Percentiles rank a stretch among this genome's conserved stretches.
Evolutionary conservation across 1,140 invertebrate genomes (phyloP).

Genomic region (Drosophila triauraria): DNA sequence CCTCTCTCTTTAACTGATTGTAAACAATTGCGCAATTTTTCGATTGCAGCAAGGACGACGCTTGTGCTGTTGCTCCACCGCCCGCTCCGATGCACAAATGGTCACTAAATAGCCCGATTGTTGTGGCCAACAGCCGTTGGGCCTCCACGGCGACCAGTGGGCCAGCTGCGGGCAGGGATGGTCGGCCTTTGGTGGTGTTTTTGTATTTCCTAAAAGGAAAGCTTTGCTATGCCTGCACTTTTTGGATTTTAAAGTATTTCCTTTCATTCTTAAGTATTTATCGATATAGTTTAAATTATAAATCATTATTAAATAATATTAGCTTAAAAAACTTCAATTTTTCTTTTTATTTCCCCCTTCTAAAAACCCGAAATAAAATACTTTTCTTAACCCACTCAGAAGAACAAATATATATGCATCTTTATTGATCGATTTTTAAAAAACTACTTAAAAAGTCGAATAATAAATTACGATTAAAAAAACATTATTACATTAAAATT

Average conservation of each 20-base stretch:
- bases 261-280: no score
- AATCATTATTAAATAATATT: no score
- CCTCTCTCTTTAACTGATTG: conserved; percentile 30
- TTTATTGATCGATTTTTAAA: conserved; percentile 77
- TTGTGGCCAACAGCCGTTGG: conserved; percentile 46
- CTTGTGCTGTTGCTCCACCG: conserved; percentile 43
- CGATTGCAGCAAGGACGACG: conserved; percentile 34
- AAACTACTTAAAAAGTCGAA: conserved; percentile 75
- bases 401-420: conserved; percentile 81
- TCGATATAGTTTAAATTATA: neutral
- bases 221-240: conserved; percentile 14
- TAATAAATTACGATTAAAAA: conserved; percentile 68
- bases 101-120: conserved; percentile 56
- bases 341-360: neutral
- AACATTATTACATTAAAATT: conserved; percentile 59
- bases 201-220: neutral
- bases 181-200: conserved; percentile 20
- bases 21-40: conserved; percentile 68
- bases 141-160: conserved; percentile 26
- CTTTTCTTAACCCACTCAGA: conserved; percentile 76
- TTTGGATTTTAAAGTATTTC: neutral
- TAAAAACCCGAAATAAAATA: neutral
- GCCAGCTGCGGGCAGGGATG: conserved; percentile 17
- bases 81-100: conserved; percentile 63
- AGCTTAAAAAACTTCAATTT: no score